Percentiles rank a stretch among this genome's conserved stretches.
These are phyloP conservation scores for Eupithecia subumbrata DNA, from an alignment of 2,888 invertebrate species.

Conservation along the genomic window DNA sequence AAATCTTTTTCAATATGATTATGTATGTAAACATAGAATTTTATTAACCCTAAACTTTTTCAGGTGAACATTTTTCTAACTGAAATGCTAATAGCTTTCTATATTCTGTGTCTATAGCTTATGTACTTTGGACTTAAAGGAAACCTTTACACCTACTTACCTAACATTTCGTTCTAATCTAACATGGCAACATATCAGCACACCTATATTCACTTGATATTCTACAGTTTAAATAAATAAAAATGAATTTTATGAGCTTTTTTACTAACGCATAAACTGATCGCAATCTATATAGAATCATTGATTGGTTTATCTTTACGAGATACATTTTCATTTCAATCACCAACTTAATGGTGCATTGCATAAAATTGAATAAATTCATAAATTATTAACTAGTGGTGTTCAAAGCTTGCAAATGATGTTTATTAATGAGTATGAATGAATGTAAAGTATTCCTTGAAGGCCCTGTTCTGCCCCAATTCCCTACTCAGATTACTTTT, in stretches of 20 bases:
- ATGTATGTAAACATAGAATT: slow-evolving; percentile 48
- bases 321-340: slow-evolving; percentile 7
- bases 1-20: slow-evolving; percentile 27
- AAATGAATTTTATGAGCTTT: not conserved
- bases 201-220: not conserved
- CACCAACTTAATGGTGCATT: slow-evolving; percentile 7
- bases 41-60: slow-evolving; percentile 65
- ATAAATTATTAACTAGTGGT: not conserved
- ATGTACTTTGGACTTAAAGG: slow-evolving; percentile 69
- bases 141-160: slow-evolving; percentile 56
- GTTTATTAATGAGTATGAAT: slow-evolving; percentile 5
- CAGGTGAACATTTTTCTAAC: slow-evolving; percentile 70
- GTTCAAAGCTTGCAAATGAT: not conserved
- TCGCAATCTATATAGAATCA: not conserved
- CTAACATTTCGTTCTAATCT: not conserved
- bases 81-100: slow-evolving; percentile 64
- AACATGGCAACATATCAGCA: not conserved
- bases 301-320: not conserved
- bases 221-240: not conserved
- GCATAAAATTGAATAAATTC: slow-evolving; percentile 6
- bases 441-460: slow-evolving; percentile 66
- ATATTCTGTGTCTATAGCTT: slow-evolving; percentile 76
- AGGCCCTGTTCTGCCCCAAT: slow-evolving; percentile 73
- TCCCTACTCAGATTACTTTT: slow-evolving; percentile 65
- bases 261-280: not conserved